Percentiles rank a stretch among this genome's conserved stretches.
These are phyloP conservation scores for Digitonthophagus gazella DNA, from an alignment of 2,888 invertebrate genomes.

Conservation along the genomic window DNA sequence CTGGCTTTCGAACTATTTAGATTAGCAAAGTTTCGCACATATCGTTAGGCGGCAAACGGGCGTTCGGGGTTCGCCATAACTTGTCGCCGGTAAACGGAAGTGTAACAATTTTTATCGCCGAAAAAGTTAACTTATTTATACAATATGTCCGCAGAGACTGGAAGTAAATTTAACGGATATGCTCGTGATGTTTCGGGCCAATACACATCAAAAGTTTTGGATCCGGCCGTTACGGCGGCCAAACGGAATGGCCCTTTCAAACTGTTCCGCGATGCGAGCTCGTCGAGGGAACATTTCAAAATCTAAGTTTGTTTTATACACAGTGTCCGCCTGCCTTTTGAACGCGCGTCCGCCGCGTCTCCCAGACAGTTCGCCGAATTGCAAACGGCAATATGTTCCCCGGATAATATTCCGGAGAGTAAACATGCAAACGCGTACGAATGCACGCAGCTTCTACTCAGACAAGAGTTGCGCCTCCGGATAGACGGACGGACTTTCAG, in stretches of 20 bases:
- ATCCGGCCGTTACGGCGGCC: slow-evolving; percentile 29
- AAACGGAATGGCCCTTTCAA: slow-evolving; percentile 41
- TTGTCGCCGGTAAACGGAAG: background rate
- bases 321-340: slow-evolving; percentile 32
- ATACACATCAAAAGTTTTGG: slow-evolving; percentile 43
- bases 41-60: slow-evolving; percentile 16
- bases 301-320: slow-evolving; percentile 40
- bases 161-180: slow-evolving; percentile 40
- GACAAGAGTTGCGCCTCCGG: slow-evolving; percentile 1
- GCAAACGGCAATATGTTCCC: slow-evolving; percentile 13
- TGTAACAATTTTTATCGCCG: slow-evolving; percentile 26
- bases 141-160: slow-evolving; percentile 38
- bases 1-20: slow-evolving; percentile 20
- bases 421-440: slow-evolving; percentile 8
- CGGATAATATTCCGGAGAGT: slow-evolving; percentile 10
- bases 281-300: slow-evolving; percentile 39
- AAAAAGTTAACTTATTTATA: slow-evolving; percentile 39
- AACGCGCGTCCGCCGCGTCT: background rate
- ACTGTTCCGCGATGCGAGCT: slow-evolving; percentile 39
- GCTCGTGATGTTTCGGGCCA: slow-evolving; percentile 42
- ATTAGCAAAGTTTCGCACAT: slow-evolving; percentile 24
- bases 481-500: background rate
- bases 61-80: background rate
- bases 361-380: slow-evolving; percentile 10
- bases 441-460: slow-evolving; percentile 1